Base-by-base conservation (phyloP, 2,113 vertebrate species). In the Toxotes jaculatrix region DNA sequence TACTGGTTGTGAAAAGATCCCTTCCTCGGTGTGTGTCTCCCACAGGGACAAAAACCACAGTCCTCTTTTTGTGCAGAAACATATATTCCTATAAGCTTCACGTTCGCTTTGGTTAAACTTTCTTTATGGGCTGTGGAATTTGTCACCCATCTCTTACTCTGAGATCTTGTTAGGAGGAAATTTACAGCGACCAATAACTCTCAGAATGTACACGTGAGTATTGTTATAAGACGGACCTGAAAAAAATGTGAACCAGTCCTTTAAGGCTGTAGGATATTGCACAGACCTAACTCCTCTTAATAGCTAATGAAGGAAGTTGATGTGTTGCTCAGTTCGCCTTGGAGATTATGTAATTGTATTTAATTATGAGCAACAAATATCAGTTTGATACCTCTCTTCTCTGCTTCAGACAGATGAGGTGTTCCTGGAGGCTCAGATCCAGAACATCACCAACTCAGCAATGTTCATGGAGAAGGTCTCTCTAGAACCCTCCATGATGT, bases 381-480 rank as follows among this genome's bases (percentile, higher is more conserved):
- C 9, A 14, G 36, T 61, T 34, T 89, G 67, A 88, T 27, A n/a
- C 40, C 2, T 16, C 38, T 12, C 64, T 23, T 70, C 49, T 67
- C 32, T 2, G 14, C 84, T 82, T 17, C 94, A 99, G 98, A 99
- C 98, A 68, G 98, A 99, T 77, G 98, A 99, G 93, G 98, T 99
- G 23, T 99, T 99, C 93, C 93, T 99, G 63, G 98, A 99, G 95
- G 98, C 98, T 65, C 98, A 99, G 92, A 99, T 99, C 93, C 98
- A 99, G 94, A 99, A 99, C 94, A 99, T 99, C 92, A 99, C 98
- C 70, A 98, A 97, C 10, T 99, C 98, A 17, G 97, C 98, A 0
- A 99, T 99, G 98, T 99, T 98, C 91, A 99, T 99, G 98, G 98
- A 99, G 95, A 99, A 98, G 90, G 98, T 99, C 75, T 99, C 98